phyloP scores from a whole-genome alignment of 1,140 invertebrate species.

The Hylyphantes graminicola region DNA sequence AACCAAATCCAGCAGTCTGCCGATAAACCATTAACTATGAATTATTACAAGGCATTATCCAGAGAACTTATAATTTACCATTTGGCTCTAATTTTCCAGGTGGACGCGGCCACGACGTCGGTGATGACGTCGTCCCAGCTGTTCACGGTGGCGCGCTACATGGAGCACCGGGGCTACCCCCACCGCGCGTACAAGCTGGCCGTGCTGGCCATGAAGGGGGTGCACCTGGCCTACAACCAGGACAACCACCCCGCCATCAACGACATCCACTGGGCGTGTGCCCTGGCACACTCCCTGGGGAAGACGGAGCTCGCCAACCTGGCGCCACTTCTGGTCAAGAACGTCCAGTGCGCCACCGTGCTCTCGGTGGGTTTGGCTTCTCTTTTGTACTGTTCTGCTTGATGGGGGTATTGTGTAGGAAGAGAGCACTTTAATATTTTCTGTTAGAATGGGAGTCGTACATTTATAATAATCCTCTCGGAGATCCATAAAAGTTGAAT shows the following conservation, averaged over 20 bases:
- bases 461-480: no score
- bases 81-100: no score
- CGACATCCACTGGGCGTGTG: constrained; percentile 89
- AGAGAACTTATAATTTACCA: no score
- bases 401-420: no score
- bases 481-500: no score
- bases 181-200: constrained; percentile 84
- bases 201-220: constrained; percentile 83
- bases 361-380: constrained; percentile 70
- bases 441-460: no score
- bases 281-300: constrained; percentile 82
- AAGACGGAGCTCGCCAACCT: constrained; percentile 81
- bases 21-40: no score
- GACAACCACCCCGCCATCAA: constrained; percentile 87
- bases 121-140: constrained; percentile 84
- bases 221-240: constrained; percentile 86
- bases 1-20: no score
- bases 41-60: no score
- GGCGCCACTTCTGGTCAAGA: constrained; percentile 84
- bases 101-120: constrained; percentile 79
- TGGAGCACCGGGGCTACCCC: constrained; percentile 86
- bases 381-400: no score
- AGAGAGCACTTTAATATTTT: no score
- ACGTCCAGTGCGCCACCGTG: constrained; percentile 86
- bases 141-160: constrained; percentile 85